Base-by-base conservation (phyloP, 2,113 vertebrate genomes). In the Amia ocellicauda region DNA sequence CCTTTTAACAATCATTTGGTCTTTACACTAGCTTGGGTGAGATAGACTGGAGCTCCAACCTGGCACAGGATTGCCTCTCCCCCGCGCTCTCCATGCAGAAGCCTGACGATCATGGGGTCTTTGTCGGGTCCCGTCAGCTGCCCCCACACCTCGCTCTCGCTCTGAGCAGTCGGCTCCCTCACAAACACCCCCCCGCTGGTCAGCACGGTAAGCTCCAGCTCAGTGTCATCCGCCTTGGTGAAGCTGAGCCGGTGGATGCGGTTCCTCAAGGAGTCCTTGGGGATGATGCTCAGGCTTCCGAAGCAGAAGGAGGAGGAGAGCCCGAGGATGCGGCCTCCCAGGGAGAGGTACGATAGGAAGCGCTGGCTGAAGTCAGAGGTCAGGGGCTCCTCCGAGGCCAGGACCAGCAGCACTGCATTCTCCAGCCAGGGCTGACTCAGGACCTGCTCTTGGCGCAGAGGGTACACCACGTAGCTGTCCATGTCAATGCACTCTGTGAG, bases 11-110 rank as follows among this genome's bases (percentile, higher is more conserved):
- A n/a, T n/a, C n/a, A n/a, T n/a, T n/a, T n/a, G n/a, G n/a, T n/a
- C n/a, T n/a, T n/a, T n/a, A n/a, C n/a, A n/a, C n/a, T n/a, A n/a
- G n/a, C n/a, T n/a, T n/a, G n/a, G n/a, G n/a, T n/a, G n/a, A n/a
- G n/a, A n/a, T n/a, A n/a, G n/a, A n/a, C n/a, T n/a, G 40, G 69
- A 36, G 31, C 31, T 36, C 31, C 1, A 90, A 98, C 96, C 95
- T 99, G 96, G 77, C 84, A 93, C 2, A 98, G 90, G 43, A 99
- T 60, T 16, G 95, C 95, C 80, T 93, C 92, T 22, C 97, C 97
- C 7, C 89, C 86, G 0, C 67, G 28, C 3, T 70, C 73, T 29
- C 91, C 91, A 0, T 89, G 84, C 1, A 85, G 80, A 51, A 96
- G 70, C 1, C 85, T 86, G 40, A 97, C 83, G 0, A 98, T 85